These are phyloP conservation scores for Gordius sp. DNA, from an alignment of 2,888 invertebrate species.

Conservation along the genomic window DNA sequence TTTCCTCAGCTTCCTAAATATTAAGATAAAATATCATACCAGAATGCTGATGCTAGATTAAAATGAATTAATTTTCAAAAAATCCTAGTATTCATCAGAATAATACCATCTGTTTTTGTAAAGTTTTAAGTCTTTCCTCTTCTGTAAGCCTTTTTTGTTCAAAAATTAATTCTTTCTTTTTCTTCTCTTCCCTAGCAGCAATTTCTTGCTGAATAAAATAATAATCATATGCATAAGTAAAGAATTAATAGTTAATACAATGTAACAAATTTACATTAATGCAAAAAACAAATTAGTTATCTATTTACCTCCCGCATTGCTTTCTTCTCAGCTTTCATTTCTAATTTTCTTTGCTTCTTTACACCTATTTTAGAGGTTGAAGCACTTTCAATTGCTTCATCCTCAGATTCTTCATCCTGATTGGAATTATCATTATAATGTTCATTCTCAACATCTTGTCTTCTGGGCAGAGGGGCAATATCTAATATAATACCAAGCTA, in stretches of 20 bases:
- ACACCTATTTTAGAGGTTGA: slow-evolving; percentile 54
- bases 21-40: background rate
- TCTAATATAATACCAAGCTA: too few relatives aligned
- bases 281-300: slow-evolving; percentile 21
- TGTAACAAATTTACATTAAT: slow-evolving; percentile 17
- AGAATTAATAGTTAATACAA: background rate
- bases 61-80: slow-evolving; percentile 20
- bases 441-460: too few relatives aligned
- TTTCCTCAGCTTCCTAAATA: slow-evolving; percentile 33
- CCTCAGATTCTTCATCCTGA: too few relatives aligned
- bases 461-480: too few relatives aligned
- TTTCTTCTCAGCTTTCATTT: slow-evolving; percentile 66
- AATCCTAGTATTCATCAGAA: background rate
- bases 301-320: slow-evolving; percentile 42
- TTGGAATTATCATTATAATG: too few relatives aligned
- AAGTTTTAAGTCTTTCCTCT: slow-evolving; percentile 36
- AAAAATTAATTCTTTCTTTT: slow-evolving; percentile 43
- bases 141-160: slow-evolving; percentile 49
- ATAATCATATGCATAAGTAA: background rate
- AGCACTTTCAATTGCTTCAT: too few relatives aligned
- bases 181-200: slow-evolving; percentile 47
- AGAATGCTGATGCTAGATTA: background rate
- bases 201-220: slow-evolving; percentile 37
- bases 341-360: slow-evolving; percentile 71
- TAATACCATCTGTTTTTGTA: slow-evolving; percentile 24